Conservation (phyloP, 2,888 invertebrate species). For the Caenorhabditis panamensis region DNA sequence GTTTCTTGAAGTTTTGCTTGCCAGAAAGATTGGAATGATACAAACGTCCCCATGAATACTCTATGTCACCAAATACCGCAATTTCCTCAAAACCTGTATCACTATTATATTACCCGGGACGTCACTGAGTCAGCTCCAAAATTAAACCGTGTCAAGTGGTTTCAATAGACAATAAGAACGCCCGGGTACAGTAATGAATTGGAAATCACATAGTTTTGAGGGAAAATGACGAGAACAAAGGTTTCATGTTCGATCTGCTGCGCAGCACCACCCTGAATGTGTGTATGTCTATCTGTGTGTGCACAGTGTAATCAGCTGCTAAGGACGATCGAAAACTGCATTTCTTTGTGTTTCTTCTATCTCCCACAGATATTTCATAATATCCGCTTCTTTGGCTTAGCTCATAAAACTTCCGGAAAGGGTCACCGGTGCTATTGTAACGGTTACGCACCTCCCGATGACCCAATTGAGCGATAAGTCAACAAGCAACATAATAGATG, state of each 20-base stretch:
- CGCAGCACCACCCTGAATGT: slow-evolving; percentile 14
- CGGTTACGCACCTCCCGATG: background rate
- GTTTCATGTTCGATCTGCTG: slow-evolving; percentile 48
- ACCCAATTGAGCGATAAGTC: slow-evolving; percentile 46
- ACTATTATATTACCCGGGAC: slow-evolving; percentile 30
- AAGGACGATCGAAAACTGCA: slow-evolving; percentile 15
- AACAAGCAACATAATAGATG: slow-evolving; percentile 37
- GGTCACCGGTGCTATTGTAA: slow-evolving; percentile 10
- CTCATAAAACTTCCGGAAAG: slow-evolving; percentile 24
- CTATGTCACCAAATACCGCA: background rate
- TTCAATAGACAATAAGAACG: slow-evolving; percentile 46
- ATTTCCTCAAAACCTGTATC: slow-evolving; percentile 14
- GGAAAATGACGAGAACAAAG: slow-evolving; percentile 53
- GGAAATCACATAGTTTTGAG: slow-evolving; percentile 49
- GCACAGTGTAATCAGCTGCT: slow-evolving; percentile 51
- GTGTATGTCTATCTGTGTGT: slow-evolving; percentile 9
- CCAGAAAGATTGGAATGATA: too few species aligned
- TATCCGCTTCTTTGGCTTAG: slow-evolving; percentile 12
- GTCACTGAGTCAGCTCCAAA: slow-evolving; percentile 46
- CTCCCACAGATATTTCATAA: slow-evolving; percentile 33
- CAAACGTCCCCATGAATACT: too few species aligned
- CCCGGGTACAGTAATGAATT: slow-evolving; percentile 53
- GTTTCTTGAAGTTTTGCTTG: too few species aligned
- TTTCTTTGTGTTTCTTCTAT: background rate
- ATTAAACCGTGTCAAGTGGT: slow-evolving; percentile 46